Conservation (phyloP, 2,888 invertebrate species). For the Diadromus collaris region DNA sequence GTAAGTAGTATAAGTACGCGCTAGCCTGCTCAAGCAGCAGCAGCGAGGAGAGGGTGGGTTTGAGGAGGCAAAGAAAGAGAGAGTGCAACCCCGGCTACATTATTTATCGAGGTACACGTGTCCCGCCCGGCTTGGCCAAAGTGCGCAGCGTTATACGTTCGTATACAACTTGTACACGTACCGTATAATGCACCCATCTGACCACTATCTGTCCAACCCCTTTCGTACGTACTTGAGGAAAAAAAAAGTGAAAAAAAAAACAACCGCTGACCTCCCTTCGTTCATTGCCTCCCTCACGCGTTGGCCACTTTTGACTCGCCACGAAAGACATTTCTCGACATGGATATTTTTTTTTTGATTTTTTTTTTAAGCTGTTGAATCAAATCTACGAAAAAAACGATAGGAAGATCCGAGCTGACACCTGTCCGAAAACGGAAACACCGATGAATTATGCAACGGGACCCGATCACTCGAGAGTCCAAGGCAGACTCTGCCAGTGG, state of each 20-base stretch:
- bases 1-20: constrained; percentile 52
- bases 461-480: constrained; percentile 32
- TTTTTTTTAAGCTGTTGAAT: neutral
- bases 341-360: neutral
- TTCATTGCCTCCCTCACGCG: neutral
- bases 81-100: constrained; percentile 68
- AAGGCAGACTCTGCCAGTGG: constrained; percentile 16
- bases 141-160: constrained; percentile 61
- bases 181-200: constrained; percentile 13
- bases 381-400: neutral
- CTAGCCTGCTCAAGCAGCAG: constrained; percentile 48
- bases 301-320: constrained; percentile 27
- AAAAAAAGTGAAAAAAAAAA: constrained; percentile 18
- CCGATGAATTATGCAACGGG: constrained; percentile 37
- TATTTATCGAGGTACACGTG: constrained; percentile 79
- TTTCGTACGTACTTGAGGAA: constrained; percentile 4
- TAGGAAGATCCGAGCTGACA: constrained; percentile 32
- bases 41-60: constrained; percentile 20
- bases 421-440: constrained; percentile 25
- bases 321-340: constrained; percentile 13
- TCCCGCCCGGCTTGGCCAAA: constrained; percentile 75
- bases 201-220: constrained; percentile 12
- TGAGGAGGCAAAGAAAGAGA: constrained; percentile 48
- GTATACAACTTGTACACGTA: constrained; percentile 54
- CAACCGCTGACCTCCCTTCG: constrained; percentile 42